Evolutionary conservation across 2,113 vertebrate genomes (phyloP).

Genomic region (Aphelocoma coerulescens): DNA sequence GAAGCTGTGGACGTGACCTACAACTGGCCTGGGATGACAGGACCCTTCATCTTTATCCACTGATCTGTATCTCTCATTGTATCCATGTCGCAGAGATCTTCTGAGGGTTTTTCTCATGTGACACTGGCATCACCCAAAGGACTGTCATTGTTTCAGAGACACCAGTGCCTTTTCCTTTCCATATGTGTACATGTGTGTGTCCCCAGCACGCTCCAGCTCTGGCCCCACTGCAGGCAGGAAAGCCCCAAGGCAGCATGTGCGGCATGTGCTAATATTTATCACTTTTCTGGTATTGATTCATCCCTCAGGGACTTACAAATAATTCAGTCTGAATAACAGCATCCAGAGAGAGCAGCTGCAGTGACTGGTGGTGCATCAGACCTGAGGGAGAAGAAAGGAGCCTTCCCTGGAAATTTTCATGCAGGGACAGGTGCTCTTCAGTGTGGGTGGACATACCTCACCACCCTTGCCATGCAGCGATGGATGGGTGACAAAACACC

Average conservation of each 20-base stretch:
- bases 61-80: neutral
- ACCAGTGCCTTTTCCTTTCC: neutral
- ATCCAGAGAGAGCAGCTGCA: neutral
- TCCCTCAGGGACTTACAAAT: neutral
- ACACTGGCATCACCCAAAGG: neutral
- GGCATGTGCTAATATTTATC: neutral
- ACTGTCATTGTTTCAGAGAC: neutral
- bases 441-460: neutral
- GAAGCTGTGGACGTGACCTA: neutral
- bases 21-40: neutral
- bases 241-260: neutral
- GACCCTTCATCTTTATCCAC: neutral
- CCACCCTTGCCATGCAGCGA: neutral
- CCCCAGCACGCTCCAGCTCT: neutral
- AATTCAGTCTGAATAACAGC: neutral
- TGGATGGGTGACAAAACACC: neutral
- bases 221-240: neutral
- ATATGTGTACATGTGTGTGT: rapidly evolving
- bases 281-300: neutral
- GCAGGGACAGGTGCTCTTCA: neutral
- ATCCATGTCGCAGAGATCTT: neutral
- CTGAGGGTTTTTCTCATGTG: neutral
- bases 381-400: neutral
- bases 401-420: neutral
- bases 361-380: neutral